Evolutionary conservation across 2,113 vertebrate genomes (phyloP).

Genomic region (Panthera leo): DNA sequence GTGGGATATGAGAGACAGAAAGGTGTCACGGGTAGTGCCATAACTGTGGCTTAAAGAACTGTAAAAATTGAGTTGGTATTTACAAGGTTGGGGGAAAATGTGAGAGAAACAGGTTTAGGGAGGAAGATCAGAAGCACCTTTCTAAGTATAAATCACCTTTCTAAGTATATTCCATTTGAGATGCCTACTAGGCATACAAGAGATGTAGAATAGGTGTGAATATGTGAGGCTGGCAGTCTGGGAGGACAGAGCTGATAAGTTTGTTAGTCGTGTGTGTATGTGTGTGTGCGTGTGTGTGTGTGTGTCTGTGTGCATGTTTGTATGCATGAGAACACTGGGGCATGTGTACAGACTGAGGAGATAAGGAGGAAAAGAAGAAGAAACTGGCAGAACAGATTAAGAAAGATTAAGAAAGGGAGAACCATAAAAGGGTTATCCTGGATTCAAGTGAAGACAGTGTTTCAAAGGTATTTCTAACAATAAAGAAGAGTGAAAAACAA

Average conservation of each 20-base stretch:
- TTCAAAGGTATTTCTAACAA: background rate
- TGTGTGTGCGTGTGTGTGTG: too few relatives aligned
- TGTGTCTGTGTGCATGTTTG: background rate
- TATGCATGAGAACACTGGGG: too few relatives aligned
- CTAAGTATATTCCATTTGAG: background rate
- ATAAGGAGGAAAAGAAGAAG: background rate
- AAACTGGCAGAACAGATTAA: background rate
- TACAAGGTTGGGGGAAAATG: background rate
- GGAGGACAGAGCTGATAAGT: background rate
- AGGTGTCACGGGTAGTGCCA: background rate
- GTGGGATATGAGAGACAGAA: background rate
- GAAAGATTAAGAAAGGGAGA: background rate
- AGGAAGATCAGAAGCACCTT: background rate
- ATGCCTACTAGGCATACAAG: background rate
- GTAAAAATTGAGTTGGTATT: background rate
- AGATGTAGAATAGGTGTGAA: background rate
- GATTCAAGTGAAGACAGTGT: background rate
- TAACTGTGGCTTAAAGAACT: background rate
- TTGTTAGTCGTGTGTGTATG: background rate
- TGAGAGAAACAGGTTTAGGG: background rate
- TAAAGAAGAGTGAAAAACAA: background rate
- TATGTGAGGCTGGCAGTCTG: background rate
- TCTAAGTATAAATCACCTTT: background rate
- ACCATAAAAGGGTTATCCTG: background rate
- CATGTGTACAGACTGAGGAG: background rate